Evolutionary conservation across 2,888 invertebrate species (phyloP), one percentile per base, ranked within the genome.

Genomic region (Cinara cedri): DNA sequence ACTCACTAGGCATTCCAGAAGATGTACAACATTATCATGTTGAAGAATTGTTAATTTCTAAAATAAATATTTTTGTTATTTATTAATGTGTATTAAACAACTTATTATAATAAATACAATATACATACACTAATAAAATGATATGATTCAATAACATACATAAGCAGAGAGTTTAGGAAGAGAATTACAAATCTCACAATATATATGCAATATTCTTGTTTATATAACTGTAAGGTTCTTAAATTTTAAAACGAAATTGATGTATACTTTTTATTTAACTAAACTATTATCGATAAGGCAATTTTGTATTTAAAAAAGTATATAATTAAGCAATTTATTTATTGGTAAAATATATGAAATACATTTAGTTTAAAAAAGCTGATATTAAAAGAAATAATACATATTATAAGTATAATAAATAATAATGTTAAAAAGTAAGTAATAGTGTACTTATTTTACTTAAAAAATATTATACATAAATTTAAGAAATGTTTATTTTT

Each of bases 1-100:
- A 81, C 82, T 86, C 85, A 90, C 90, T 89, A 97, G 96, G 88
- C 98, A 99, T 88, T 98, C 97, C 86, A 97, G 90, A 84, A 99
- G 90, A 46, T 97, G 95, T 76, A 99, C 99, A 83, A 99, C 95
- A 90, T 99, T 98, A 85, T 98, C 97, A 89, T 99, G 98, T 87
- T 98, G 96, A 76, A 98, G 89, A 86, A 95, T 95, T 42, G 98
- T 98, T 85, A 99, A 88, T 88, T 99, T 98, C 92, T 93, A 85
- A 75, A 87, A 74, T 44, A 65, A 74, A 65, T 4, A 42, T 62
- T 0, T 62, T 42, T 87, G 81, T 81, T 57, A 81, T 60, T 54
- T 26, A 71, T 24, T 72, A 26, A 60, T 51, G 11, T n/a, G 19
- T 55, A 55, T 34, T 16, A 60, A 3, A 8, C 24, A 60, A 46